phyloP scores from a whole-genome alignment of 2,888 invertebrate species.

The Lottia scabra region DNA sequence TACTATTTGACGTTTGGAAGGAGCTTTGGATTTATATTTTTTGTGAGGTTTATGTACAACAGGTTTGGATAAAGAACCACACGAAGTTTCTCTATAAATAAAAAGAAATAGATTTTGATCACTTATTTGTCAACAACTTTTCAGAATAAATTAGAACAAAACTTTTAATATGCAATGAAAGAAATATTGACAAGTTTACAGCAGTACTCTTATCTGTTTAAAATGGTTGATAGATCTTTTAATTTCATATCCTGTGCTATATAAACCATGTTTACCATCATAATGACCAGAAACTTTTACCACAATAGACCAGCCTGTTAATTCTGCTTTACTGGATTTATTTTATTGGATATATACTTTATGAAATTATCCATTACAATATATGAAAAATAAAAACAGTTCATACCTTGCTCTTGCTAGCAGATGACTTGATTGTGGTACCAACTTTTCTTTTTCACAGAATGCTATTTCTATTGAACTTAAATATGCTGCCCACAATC shows the following conservation, averaged over 20 bases:
- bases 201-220: no score
- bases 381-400: background rate
- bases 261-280: no score
- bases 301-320: no score
- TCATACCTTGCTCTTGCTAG: slow-evolving; percentile 41
- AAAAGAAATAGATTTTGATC: background rate
- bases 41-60: slow-evolving; percentile 16
- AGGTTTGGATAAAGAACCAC: slow-evolving; percentile 31
- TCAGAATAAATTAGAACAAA: no score
- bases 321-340: no score
- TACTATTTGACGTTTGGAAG: background rate
- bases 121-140: no score
- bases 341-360: no score
- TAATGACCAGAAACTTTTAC: no score
- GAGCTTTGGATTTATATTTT: background rate
- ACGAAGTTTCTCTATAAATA: slow-evolving; percentile 36
- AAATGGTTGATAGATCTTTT: no score
- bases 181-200: no score
- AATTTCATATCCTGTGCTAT: no score
- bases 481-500: slow-evolving; percentile 53
- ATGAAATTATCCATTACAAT: background rate
- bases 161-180: no score
- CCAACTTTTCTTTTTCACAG: slow-evolving; percentile 30
- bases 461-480: slow-evolving; percentile 48
- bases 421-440: slow-evolving; percentile 25